Evolutionary conservation across 2,888 invertebrate species (phyloP), one percentile per base, ranked within the genome.

Genomic region (Altica lythri): DNA sequence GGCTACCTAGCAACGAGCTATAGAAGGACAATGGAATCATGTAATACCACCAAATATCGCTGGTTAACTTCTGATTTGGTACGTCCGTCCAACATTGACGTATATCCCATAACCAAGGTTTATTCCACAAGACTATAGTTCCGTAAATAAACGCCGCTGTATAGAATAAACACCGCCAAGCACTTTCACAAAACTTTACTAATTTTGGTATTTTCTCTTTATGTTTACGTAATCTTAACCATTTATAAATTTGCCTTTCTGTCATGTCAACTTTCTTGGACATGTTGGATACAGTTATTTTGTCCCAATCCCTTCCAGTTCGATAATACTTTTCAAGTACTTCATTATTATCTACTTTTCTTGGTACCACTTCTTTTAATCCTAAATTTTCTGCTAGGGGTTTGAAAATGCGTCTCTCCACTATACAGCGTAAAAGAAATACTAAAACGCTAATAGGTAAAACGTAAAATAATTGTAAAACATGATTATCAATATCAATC

Each of bases 31-130:
- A 13, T 14, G 42, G 19, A 1, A 27, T 4, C 4, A 14, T 42
- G 8, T 22, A 22, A 14, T 42, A 42, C 13, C 5, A 27, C 42
- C 42, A 42, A 14, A 42, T 9, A 13, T 42, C 42, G 1, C 6
- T n/a, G 6, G 25, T 42, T 9, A 42, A 6, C 14, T 6, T 10
- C 13, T 42, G 22, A n/a, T 42, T 42, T 1, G 12, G 2, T 8
- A 38, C 12, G 14, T 42, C 27, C 13, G 18, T 16, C 42, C 42
- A 42, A 9, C 22, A 25, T 14, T 6, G 5, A n/a, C 12, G 25
- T 9, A 42, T 42, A 25, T 42, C 25, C 38, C 38, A 38, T 9
- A 38, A 19, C 42, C 42, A 42, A 2, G 22, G 12, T 14, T 42
- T 25, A 13, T 42, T 12, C 42, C 42, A 42, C 14, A 42, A 10